Percentiles rank a stretch among this genome's conserved stretches.
These are phyloP conservation scores for Setophaga petechia DNA, from an alignment of 2,113 vertebrate species.

Conservation along the genomic window DNA sequence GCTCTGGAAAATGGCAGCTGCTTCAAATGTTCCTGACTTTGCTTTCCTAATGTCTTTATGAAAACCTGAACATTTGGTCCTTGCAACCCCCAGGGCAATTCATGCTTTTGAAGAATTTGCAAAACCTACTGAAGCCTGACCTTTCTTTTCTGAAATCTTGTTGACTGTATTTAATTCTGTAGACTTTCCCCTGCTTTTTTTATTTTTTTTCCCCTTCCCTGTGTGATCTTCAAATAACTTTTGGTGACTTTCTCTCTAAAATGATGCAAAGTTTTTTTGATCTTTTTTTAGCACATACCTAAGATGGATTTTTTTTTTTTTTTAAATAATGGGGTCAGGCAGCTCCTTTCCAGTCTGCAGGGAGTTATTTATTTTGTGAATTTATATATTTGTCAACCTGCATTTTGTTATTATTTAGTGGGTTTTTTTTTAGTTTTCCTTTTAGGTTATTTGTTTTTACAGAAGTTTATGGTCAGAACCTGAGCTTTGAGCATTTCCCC, in stretches of 20 bases:
- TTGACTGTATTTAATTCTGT: constrained; percentile 38
- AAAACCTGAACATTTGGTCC: constrained; percentile 56
- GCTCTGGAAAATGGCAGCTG: constrained; percentile 3
- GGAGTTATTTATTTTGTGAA: background rate
- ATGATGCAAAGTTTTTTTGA: background rate
- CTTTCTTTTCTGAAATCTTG: constrained; percentile 41
- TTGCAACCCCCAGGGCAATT: constrained; percentile 28
- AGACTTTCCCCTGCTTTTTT: background rate
- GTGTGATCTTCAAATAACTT: constrained; percentile 19
- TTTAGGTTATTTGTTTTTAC: background rate
- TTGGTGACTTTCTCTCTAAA: background rate
- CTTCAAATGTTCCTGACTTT: background rate
- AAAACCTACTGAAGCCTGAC: constrained; percentile 10
- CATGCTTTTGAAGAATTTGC: constrained; percentile 59
- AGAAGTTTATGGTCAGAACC: background rate
- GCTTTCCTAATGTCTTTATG: constrained; percentile 28
- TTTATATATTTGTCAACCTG: background rate
- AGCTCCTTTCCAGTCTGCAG: background rate
- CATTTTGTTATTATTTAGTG: background rate
- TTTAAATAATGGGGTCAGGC: background rate
- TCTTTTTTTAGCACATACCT: background rate
- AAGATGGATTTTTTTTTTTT: background rate
- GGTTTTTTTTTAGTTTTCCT: background rate
- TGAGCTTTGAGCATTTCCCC: background rate
- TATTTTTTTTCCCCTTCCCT: background rate